Evolutionary conservation across 2,888 invertebrate species (phyloP).

Genomic region (Dione juno): DNA sequence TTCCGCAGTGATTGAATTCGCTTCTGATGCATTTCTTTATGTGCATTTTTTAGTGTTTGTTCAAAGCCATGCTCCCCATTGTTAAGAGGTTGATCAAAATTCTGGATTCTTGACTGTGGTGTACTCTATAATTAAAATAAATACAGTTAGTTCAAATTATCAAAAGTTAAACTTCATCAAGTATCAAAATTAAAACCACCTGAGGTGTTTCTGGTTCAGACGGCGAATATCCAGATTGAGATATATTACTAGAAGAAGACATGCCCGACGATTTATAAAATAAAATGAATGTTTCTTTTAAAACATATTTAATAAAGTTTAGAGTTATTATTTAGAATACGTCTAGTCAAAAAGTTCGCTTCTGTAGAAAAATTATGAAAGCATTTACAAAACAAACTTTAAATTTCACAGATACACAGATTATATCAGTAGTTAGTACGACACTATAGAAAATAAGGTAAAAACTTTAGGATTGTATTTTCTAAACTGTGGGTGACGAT

Average conservation of each 20-base stretch:
- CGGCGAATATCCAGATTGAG: conserved; percentile 74
- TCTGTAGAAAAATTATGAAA: no score
- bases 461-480: no score
- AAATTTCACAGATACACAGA: no score
- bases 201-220: conserved; percentile 77
- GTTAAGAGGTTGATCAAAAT: conserved; percentile 76
- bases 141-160: neutral
- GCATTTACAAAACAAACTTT: no score
- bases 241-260: conserved; percentile 78
- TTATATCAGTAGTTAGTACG: no score
- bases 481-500: no score
- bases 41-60: conserved; percentile 80
- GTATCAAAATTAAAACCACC: conserved; percentile 53
- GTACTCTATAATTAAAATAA: conserved; percentile 57
- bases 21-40: conserved; percentile 87
- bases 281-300: neutral
- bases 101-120: conserved; percentile 63
- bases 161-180: neutral
- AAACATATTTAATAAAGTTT: neutral
- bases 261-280: conserved; percentile 54
- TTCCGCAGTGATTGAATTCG: conserved; percentile 88
- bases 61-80: conserved; percentile 83
- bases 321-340: neutral
- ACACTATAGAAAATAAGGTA: no score
- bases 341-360: neutral